phyloP scores from a whole-genome alignment of 1,140 invertebrate genomes.

The Melitaea cinxia region DNA sequence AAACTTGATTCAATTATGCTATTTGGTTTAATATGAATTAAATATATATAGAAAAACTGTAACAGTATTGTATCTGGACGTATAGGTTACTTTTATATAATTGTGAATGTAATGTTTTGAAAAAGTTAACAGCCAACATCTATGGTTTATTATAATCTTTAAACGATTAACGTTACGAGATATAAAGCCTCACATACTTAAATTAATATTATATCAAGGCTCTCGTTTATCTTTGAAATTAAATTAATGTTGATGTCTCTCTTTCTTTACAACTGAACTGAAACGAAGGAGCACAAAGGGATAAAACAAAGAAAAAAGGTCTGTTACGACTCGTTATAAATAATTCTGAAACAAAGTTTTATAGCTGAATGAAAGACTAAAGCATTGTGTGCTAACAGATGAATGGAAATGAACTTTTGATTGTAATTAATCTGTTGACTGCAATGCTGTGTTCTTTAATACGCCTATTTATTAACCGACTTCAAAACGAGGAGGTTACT shows the following conservation, averaged over 20 bases:
- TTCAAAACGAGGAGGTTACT: no score
- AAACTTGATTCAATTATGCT: slow-evolving; percentile 9
- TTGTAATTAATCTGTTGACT: not conserved
- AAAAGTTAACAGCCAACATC: not conserved
- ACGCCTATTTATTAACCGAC: no score
- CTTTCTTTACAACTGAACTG: not conserved
- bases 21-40: not conserved
- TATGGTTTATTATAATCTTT: not conserved
- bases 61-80: no score
- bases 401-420: slow-evolving; percentile 12
- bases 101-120: no score
- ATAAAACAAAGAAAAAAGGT: slow-evolving; percentile 8
- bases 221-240: not conserved
- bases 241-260: slow-evolving; percentile 8
- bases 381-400: slow-evolving; percentile 8
- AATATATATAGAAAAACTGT: no score
- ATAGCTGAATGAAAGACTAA: slow-evolving; percentile 2
- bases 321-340: slow-evolving; percentile 5
- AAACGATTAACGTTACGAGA: not conserved
- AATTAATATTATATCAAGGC: no score
- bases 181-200: not conserved
- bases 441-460: not conserved
- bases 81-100: no score
- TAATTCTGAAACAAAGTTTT: slow-evolving; percentile 11
- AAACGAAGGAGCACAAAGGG: slow-evolving; percentile 12